Base-by-base conservation (phyloP, 2,888 invertebrate genomes). In the Mimas tiliae region DNA sequence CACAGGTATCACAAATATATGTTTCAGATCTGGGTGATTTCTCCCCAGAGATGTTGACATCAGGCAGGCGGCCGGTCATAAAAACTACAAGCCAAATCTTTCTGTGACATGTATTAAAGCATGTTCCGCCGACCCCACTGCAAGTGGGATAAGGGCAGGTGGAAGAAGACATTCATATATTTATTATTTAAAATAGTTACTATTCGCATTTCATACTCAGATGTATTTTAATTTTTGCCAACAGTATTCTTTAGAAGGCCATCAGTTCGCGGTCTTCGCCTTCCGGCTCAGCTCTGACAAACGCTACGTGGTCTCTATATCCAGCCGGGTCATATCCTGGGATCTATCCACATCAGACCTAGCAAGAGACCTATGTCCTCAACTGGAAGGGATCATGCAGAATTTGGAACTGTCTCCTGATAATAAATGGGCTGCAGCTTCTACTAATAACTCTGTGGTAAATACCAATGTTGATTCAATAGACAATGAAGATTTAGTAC, bases 291-390 rank as follows among this genome's bases (percentile, higher is more conserved):
- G 98, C 8, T 96, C 97, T 0, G 98, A 99, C 89, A 96, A 96
- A 78, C 96, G 98, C 34, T 98, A 98, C 87, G 97, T 99, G 72
- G 98, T 99, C 0, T 98, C 99, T 1, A 98, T 99, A 76, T 99
- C 99, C 2, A 99, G 99, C 80, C 95, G 98, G 74, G 98, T 99
- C 73, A 98, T 99, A 73, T 99, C 99, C 45, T 99, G 99, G 97
- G 99, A 99, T 90, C 89, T 99, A 38, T 97, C 98, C 34, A 99
- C 99, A 0, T 99, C 99, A 64, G 99, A 99, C 87, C 95, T 99
- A 83, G 97, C 98, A 0, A 94, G 99, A 42, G 98, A 98, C 82
- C 96, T 98, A 0, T 98, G 98, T 84, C 99, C 99, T 0, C 94
- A 94, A 67, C 96, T 99, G 21, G 98, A 98, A 82, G 99, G 99